A percentile compares a stretch with the other conserved stretches of the same genome.
Conservation (phyloP, 2,888 invertebrate genomes). For the Dicyrtoma fusca region DNA sequence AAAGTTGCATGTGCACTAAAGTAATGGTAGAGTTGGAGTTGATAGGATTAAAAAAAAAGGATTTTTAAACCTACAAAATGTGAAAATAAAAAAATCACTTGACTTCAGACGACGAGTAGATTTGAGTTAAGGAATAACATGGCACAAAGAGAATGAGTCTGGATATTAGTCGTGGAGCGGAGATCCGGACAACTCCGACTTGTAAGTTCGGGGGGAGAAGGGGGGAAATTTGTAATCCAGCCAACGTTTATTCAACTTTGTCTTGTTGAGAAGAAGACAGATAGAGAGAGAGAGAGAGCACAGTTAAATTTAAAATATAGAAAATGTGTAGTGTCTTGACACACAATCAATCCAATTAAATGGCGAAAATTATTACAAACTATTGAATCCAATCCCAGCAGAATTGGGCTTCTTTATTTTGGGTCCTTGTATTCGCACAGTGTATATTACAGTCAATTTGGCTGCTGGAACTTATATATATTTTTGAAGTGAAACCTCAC, state of each 20-base stretch:
- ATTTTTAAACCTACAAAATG: background rate
- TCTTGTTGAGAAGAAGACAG: background rate
- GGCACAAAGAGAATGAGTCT: constrained; percentile 39
- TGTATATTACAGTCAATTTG: too few relatives aligned
- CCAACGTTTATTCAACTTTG: background rate
- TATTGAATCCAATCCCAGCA: background rate
- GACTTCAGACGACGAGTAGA: background rate
- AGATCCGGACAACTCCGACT: constrained; percentile 20
- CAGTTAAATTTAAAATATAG: background rate
- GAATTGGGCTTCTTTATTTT: background rate
- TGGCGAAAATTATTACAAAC: background rate
- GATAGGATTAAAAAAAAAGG: background rate
- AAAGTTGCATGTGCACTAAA: constrained; percentile 48
- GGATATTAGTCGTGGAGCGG: background rate
- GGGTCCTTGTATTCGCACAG: too few relatives aligned
- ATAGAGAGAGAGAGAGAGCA: background rate
- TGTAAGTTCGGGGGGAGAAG: background rate
- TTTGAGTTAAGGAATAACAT: constrained; percentile 22
- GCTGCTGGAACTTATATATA: too few relatives aligned
- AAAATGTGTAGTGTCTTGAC: background rate
- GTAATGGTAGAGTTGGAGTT: constrained; percentile 4
- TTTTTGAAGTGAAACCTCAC: background rate
- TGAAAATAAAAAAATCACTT: constrained; percentile 10
- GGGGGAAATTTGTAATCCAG: background rate
- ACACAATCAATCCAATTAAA: background rate